A percentile compares a stretch with the other conserved stretches of the same genome.
Conservation (phyloP, 2,888 invertebrate genomes). For the Herminia tarsipennalis region DNA sequence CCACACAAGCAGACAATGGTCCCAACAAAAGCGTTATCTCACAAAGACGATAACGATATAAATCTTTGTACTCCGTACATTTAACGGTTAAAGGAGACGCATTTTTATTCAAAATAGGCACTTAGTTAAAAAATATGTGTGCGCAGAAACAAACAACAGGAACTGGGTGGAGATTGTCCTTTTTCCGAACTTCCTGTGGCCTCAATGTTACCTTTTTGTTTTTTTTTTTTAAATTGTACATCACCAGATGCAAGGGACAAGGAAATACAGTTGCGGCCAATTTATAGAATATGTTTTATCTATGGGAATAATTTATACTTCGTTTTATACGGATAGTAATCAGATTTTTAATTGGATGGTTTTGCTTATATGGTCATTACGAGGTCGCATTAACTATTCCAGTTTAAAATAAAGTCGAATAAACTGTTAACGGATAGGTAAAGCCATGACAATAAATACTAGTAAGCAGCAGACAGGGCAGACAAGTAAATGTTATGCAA, state of each 20-base stretch:
- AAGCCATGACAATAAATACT: no score
- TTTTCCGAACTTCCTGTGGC: conserved; percentile 60
- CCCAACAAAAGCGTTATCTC: conserved; percentile 45
- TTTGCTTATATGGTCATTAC: no score
- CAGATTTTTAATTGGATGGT: no score
- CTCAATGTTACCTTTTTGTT: conserved; percentile 52
- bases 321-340: no score
- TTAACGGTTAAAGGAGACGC: conserved; percentile 76
- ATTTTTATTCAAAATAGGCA: conserved; percentile 84
- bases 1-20: conserved; percentile 18
- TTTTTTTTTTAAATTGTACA: conserved; percentile 40
- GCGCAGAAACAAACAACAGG: conserved; percentile 77
- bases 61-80: conserved; percentile 72
- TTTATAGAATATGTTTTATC: neutral
- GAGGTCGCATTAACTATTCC: no score
- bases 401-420: no score
- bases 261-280: conserved; percentile 24
- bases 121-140: conserved; percentile 84
- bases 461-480: no score
- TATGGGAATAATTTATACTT: neutral
- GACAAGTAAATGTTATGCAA: no score
- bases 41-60: conserved; percentile 57
- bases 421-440: no score
- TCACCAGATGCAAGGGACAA: conserved; percentile 49
- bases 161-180: conserved; percentile 72